Conservation (phyloP, 2,888 invertebrate genomes). For the Eumacrocentrus americanus region DNA sequence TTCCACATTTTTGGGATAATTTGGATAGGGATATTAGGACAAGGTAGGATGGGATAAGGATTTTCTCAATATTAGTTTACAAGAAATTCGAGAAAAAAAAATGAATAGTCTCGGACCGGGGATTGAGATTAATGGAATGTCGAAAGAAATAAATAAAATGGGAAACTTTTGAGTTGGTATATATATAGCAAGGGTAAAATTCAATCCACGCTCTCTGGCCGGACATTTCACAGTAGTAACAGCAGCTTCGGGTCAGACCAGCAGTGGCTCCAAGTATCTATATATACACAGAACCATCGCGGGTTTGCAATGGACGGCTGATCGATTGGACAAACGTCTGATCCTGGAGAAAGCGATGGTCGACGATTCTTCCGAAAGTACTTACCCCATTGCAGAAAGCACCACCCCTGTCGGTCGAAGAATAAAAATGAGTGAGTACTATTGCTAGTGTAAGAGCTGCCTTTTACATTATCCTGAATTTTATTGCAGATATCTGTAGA, state of each 20-base stretch:
- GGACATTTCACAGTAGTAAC: constrained; percentile 5
- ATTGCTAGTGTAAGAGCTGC: constrained; percentile 3
- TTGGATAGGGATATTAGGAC: too few species aligned
- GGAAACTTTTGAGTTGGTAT: neutral
- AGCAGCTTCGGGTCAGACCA: constrained; percentile 12
- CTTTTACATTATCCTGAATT: constrained; percentile 3
- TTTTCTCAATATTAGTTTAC: too few species aligned
- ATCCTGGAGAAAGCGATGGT: constrained; percentile 9
- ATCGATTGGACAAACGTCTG: constrained; percentile 18
- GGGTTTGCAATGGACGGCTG: constrained; percentile 14
- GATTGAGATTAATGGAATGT: too few species aligned
- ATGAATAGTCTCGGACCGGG: too few species aligned
- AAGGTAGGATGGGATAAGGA: too few species aligned
- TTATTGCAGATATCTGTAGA: neutral
- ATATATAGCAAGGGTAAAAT: neutral
- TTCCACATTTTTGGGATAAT: too few species aligned
- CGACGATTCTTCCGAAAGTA: constrained; percentile 10
- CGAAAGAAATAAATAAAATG: neutral
- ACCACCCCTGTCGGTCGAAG: neutral
- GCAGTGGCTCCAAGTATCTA: neutral
- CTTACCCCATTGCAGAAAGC: neutral
- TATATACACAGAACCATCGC: neutral
- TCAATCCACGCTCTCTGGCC: neutral
- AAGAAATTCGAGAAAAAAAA: too few species aligned
- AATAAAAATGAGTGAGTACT: constrained; percentile 10